Evolutionary conservation across 2,888 invertebrate species (phyloP), one percentile per base, ranked within the genome.

Genomic region (Lasioglossum villosulum): DNA sequence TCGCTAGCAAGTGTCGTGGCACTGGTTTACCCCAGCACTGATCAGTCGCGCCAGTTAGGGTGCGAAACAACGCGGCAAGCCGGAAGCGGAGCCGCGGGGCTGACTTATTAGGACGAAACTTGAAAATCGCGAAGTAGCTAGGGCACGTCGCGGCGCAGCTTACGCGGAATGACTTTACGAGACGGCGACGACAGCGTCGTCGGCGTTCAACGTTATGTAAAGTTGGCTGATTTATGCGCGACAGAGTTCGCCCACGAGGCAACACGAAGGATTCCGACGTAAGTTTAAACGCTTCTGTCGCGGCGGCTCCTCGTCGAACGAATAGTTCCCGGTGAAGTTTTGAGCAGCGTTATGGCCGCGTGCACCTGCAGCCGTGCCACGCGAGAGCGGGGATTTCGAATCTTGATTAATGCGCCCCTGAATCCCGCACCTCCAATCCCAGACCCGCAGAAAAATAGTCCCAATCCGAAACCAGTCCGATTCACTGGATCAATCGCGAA

Each of bases 171-270:
- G 82, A 78, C 81, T 78, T 80, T 77, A 56, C 84, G 78, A 87
- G 82, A 79, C 82, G 86, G 86, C 82, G 82, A 81, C 82, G 86
- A 74, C 82, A 75, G 63, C 81, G 82, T 84, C 86, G 86, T 85
- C 80, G 81, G 77, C 82, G 89, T 80, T 86, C 75, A 86, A 85
- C 86, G 84, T 80, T 87, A 82, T 87, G 90, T 88, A 90, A 93
- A 92, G 90, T 92, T 91, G 90, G 89, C 87, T 92, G 93, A 93
- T 93, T 93, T 93, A 93, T 92, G 91, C 90, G 91, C 89, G 84
- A 86, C 90, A 81, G 90, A 89, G 90, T 83, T 86, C 82, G 85
- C 76, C 83, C 75, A 83, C 85, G 83, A 86, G 90, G 89, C 88
- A 89, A 87, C 91, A 88, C 90, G 90, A 90, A 92, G 92, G 91